Evolutionary conservation across 1,140 invertebrate genomes (phyloP).

Genomic region (Diorhabda sublineata): DNA sequence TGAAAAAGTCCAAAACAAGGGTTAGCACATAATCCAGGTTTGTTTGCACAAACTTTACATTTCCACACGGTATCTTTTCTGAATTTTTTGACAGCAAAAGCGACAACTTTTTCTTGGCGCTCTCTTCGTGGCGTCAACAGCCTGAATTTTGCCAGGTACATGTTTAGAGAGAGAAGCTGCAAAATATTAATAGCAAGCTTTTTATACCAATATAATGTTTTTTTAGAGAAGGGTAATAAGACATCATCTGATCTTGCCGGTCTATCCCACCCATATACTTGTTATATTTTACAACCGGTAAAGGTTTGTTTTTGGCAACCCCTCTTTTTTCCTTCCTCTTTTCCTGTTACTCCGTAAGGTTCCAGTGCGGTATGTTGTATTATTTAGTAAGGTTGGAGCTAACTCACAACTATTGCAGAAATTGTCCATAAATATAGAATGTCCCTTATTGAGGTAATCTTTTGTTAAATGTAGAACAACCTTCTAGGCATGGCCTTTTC

Average conservation of each 20-base stretch:
- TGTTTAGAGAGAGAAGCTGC: constrained; percentile 9
- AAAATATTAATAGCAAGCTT: constrained; percentile 25
- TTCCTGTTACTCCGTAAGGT: constrained; percentile 3
- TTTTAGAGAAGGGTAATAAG: constrained; percentile 21
- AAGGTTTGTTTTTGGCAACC: constrained; percentile 13
- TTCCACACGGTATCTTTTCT: constrained; percentile 8
- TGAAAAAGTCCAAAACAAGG: no score
- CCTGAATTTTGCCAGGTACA: not conserved
- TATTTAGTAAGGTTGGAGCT: not conserved
- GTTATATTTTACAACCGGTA: constrained; percentile 29
- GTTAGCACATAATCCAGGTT: no score
- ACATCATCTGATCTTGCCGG: constrained; percentile 23
- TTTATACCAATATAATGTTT: constrained; percentile 23
- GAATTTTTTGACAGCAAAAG: not conserved
- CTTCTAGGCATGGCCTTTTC: constrained; percentile 30
- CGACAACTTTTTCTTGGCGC: not conserved
- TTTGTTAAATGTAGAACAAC: constrained; percentile 37
- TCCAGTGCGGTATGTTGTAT: constrained; percentile 8
- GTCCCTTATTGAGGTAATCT: constrained; percentile 35
- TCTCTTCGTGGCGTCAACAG: not conserved
- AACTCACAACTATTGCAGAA: constrained; percentile 18
- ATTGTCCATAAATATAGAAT: constrained; percentile 15
- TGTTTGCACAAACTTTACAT: no score
- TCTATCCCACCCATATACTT: constrained; percentile 22
- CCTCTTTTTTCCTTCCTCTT: constrained; percentile 6